Evolutionary conservation across 2,888 invertebrate genomes (phyloP).

Genomic region (Phaonia tiefii): DNA sequence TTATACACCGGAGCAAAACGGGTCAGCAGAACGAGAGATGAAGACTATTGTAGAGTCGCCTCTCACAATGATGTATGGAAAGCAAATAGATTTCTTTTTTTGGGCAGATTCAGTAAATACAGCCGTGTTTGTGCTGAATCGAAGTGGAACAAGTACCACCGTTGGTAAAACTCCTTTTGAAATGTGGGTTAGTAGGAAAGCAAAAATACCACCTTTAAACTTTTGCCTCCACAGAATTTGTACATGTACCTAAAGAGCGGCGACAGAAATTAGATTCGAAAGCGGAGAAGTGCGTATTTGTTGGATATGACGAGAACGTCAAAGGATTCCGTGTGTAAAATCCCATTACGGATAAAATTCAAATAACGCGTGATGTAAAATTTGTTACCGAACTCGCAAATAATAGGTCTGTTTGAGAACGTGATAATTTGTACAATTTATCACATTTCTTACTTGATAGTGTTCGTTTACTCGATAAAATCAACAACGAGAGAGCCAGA

Average conservation of each 20-base stretch:
- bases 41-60: constrained; percentile 74
- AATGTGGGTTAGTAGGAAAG: constrained; percentile 67
- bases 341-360: constrained; percentile 35
- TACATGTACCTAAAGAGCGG: no score
- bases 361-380: constrained; percentile 54
- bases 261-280: constrained; percentile 76
- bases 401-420: no score
- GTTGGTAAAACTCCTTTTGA: constrained; percentile 71
- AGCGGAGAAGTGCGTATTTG: constrained; percentile 60
- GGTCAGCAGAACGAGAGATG: constrained; percentile 62
- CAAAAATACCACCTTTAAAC: constrained; percentile 72
- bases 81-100: constrained; percentile 69
- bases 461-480: neutral
- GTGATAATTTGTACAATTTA: no score
- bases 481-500: neutral
- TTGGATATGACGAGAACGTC: constrained; percentile 74
- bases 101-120: constrained; percentile 79
- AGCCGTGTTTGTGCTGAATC: constrained; percentile 74
- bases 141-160: constrained; percentile 69
- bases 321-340: constrained; percentile 71
- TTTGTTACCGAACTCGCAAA: constrained; percentile 17
- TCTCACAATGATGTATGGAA: constrained; percentile 67
- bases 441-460: neutral
- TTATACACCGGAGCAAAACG: neutral
- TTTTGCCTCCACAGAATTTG: no score